Base-by-base conservation (phyloP, 2,113 vertebrate species). In the Dendrocopos noguchii region DNA sequence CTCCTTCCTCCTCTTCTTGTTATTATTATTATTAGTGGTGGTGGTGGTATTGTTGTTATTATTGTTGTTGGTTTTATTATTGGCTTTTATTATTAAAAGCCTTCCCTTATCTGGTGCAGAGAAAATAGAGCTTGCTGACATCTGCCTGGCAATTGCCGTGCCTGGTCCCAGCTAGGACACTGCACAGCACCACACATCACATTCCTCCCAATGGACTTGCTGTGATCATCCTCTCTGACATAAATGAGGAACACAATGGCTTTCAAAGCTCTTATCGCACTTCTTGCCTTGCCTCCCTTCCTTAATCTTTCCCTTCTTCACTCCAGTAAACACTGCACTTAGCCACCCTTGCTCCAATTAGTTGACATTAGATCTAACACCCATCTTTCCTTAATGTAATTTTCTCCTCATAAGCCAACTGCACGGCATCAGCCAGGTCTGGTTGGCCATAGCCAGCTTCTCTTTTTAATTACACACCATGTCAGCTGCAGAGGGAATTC, bases 401-500 rank as follows among this genome's bases (percentile, higher is more conserved):
- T 80, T 86, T 86, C 57, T 74, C 64, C n/a, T 60, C 53, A 10
- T 42, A 80, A 84, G 47, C 36, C 4, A 1, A 50, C 61, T 63
- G 31, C 57, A n/a, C 6, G 12, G 73, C 57, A 83, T 47, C 59
- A 86, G 78, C n/a, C 79, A 87, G 47, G 20, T 67, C 64, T 76
- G 39, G 63, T 2, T 86, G 91, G 57, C 85, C 14, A 4, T 53
- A 67, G 19, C 73, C 78, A 72, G 73, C 77, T 86, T 75, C 68
- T 39, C 46, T 59, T 86, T 79, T 75, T 57, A 86, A 63, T 76
- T 88, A 91, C 4, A 0, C 53, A 71, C 73, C 77, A 83, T 71
- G 71, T 82, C 80, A 91, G 84, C 88, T 76, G 72, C 88, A 59
- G 42, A 89, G 91, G 57, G 68, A 89, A 80, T 83, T 89, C 67